Base-by-base conservation (phyloP, 2,797 vertebrate genomes). In the Centropyge bicolor region DNA sequence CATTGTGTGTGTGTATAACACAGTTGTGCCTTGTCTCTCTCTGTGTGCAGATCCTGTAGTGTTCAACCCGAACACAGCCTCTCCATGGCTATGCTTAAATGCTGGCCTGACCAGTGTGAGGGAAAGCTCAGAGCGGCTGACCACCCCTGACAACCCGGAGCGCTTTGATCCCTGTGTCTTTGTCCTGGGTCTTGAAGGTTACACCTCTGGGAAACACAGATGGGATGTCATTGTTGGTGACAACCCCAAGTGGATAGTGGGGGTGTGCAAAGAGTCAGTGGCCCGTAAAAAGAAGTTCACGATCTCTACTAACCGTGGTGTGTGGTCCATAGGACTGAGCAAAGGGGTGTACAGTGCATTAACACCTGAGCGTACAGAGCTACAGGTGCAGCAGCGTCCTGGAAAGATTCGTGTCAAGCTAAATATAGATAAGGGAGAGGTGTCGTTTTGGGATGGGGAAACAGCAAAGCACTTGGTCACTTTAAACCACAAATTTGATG, bases 191-290 rank as follows among this genome's bases (percentile, higher is more conserved):
- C 76, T 31, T 0, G 85, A 96, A 82, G 91, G 78, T 9, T 92
- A 96, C 88, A 62, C 63, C 4, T 67, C 92, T 0, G 96, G 96
- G 1, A 94, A 93, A 22, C 92, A 95, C 84, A 95, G 93, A 86
- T 97, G 97, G 97, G 96, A 97, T 13, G 89, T 96, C 7, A 13
- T 85, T 10, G 96, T 97, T 19, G 85, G 94, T 0, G 83, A 95
- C 60, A 93, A 86, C 63, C 93, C 94, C 2, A 96, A 95, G 75
- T 98, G 97, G 96, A 93, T 95, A 0, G 52, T 98, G 35, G 97
- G 96, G 0, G 93, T 97, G 45, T 96, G 95, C 86, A 91, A 74
- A 51, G 90, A 95, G 69, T 91, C 92, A 0, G 83, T 96, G 24
- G 52, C 35, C 1, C 89, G 94, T 55, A 94, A 95, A 45, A 92